phyloP scores from a whole-genome alignment of 2,797 vertebrate genomes.

The Phoxinus dragarum region DNA sequence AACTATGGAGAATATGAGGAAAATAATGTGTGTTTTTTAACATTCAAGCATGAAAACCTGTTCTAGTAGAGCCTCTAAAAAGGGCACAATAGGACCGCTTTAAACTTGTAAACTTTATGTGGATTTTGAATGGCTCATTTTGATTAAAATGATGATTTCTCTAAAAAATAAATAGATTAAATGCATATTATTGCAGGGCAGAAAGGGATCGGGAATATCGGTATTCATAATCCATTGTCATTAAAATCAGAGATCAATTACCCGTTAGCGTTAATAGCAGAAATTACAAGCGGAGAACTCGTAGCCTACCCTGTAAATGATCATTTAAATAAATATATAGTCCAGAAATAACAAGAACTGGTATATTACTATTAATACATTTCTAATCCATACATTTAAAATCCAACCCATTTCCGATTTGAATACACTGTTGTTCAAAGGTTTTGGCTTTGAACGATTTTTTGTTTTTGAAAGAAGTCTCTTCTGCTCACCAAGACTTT shows the following conservation, averaged over 20 bases:
- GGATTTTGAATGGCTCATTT: background rate
- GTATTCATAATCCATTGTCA: background rate
- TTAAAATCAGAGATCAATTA: too few relatives aligned
- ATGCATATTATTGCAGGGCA: background rate
- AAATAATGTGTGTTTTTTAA: too few relatives aligned
- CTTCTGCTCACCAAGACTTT: background rate
- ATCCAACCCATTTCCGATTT: too few relatives aligned
- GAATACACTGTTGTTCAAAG: background rate
- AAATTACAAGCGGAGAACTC: background rate
- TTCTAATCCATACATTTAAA: too few relatives aligned
- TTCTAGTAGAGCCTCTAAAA: too few relatives aligned
- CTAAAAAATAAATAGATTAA: background rate
- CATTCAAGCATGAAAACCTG: too few relatives aligned
- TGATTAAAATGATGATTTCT: background rate
- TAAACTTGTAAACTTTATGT: background rate
- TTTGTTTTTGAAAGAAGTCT: background rate
- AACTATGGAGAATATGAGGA: too few relatives aligned
- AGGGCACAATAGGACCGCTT: too few relatives aligned
- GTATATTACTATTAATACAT: background rate
- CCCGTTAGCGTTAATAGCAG: accelerated
- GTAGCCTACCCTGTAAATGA: background rate
- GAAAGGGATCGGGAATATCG: background rate
- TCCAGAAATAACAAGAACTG: too few relatives aligned
- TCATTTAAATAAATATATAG: too few relatives aligned
- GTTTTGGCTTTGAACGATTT: background rate